These are phyloP conservation scores for Thereva unica DNA, from an alignment of 2,888 invertebrate species.

Conservation along the genomic window DNA sequence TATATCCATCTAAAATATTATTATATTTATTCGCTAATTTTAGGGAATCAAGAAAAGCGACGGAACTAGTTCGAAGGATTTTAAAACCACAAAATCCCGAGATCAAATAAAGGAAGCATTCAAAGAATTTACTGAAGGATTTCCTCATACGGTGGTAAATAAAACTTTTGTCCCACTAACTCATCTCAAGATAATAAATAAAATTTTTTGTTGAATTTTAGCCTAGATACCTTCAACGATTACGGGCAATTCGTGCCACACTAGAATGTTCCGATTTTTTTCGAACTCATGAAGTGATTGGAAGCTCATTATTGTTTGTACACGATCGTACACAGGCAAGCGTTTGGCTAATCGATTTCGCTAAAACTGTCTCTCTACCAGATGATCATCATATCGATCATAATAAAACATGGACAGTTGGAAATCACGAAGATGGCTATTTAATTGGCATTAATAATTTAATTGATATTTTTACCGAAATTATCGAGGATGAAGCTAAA, in stretches of 20 bases:
- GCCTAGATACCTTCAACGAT: constrained; percentile 81
- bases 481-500: constrained; percentile 46
- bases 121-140: constrained; percentile 77
- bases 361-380: constrained; percentile 87
- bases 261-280: constrained; percentile 89
- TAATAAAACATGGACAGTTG: constrained; percentile 85
- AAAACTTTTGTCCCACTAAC: neutral
- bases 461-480: constrained; percentile 73
- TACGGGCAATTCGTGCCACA: constrained; percentile 81
- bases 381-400: constrained; percentile 76
- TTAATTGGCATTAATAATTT: constrained; percentile 89
- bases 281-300: constrained; percentile 89
- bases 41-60: constrained; percentile 84
- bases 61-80: constrained; percentile 91
- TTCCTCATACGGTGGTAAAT: constrained; percentile 78
- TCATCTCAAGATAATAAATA: neutral
- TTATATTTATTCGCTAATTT: constrained; percentile 4
- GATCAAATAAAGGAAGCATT: constrained; percentile 82
- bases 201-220: constrained; percentile 52
- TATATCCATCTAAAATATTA: neutral
- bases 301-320: constrained; percentile 92
- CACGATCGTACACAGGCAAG: constrained; percentile 87
- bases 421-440: constrained; percentile 96
- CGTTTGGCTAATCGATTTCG: constrained; percentile 97
- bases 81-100: constrained; percentile 87